Percentiles rank a stretch among this genome's conserved stretches.
Evolutionary conservation across 2,888 invertebrate species (phyloP).

Genomic region (Hedychridium roseum): DNA sequence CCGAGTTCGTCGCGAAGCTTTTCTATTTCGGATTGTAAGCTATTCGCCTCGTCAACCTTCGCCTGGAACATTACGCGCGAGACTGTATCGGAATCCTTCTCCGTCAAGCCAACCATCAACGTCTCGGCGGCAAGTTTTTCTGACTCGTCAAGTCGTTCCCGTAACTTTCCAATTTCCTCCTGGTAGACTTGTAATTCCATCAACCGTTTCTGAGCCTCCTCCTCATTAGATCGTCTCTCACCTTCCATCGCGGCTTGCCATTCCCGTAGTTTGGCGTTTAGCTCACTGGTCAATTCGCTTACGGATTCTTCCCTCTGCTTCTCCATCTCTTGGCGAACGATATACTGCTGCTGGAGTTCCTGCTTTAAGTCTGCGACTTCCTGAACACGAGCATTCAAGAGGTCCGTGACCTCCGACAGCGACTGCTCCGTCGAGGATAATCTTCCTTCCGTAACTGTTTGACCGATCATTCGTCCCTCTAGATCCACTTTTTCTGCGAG

Average conservation of each 20-base stretch:
- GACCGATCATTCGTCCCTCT: slow-evolving; percentile 55
- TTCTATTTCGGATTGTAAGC: slow-evolving; percentile 73
- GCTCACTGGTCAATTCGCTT: too few species aligned
- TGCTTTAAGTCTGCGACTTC: slow-evolving; percentile 53
- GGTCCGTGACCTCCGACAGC: slow-evolving; percentile 48
- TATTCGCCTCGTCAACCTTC: slow-evolving; percentile 77
- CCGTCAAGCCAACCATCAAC: slow-evolving; percentile 47
- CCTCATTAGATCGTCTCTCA: slow-evolving; percentile 17
- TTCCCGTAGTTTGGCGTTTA: slow-evolving; percentile 17
- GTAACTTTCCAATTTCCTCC: slow-evolving; percentile 12
- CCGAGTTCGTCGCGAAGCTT: neutral
- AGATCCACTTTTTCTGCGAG: slow-evolving; percentile 50
- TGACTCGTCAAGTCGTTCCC: slow-evolving; percentile 8
- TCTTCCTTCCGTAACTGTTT: slow-evolving; percentile 61
- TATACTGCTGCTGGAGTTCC: slow-evolving; percentile 45
- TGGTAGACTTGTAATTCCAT: neutral
- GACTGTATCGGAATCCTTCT: slow-evolving; percentile 23
- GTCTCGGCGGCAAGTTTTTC: slow-evolving; percentile 54
- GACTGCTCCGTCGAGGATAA: slow-evolving; percentile 29
- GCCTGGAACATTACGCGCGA: too few species aligned
- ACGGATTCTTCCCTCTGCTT: slow-evolving; percentile 29
- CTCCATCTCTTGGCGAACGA: slow-evolving; percentile 35
- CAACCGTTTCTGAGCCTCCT: neutral
- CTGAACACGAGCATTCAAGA: slow-evolving; percentile 48
- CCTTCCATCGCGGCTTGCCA: slow-evolving; percentile 18